Conservation (phyloP, 2,888 invertebrate species). For the Elysia crispata region DNA sequence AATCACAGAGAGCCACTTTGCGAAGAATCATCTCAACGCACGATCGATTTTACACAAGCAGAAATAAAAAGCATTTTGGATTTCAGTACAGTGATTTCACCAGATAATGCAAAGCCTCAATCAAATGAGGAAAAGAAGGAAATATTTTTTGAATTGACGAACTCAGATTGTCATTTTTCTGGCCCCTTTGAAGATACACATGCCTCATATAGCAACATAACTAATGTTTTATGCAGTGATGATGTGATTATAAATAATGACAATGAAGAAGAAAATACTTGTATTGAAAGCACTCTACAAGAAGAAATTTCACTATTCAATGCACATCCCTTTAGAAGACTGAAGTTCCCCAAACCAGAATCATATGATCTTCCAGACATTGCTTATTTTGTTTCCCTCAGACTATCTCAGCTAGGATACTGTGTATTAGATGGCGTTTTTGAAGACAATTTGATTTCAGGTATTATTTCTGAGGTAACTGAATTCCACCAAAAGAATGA, state of each 20-base stretch:
- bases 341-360: constrained; percentile 17
- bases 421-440: constrained; percentile 28
- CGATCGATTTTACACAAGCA: neutral
- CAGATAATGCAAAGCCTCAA: neutral
- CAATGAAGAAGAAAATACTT: neutral
- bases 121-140: neutral
- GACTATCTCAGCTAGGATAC: constrained; percentile 20
- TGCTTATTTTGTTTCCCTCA: neutral
- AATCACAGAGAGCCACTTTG: too few relatives aligned
- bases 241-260: neutral
- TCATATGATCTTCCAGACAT: constrained; percentile 24
- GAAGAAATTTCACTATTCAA: constrained; percentile 2
- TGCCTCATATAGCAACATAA: neutral
- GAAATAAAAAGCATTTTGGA: constrained; percentile 34
- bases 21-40: too few relatives aligned
- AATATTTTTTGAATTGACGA: constrained; percentile 16
- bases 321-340: neutral
- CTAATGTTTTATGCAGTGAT: too few relatives aligned
- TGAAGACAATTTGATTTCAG: constrained; percentile 4
- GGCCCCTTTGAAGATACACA: neutral
- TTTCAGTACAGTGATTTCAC: constrained; percentile 7
- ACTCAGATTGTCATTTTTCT: neutral
- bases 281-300: neutral
- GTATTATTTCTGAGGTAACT: constrained; percentile 23
- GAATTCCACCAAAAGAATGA: constrained; percentile 2